These are phyloP conservation scores for Pandemis heparana DNA, from an alignment of 2,888 invertebrate genomes.

Conservation along the genomic window DNA sequence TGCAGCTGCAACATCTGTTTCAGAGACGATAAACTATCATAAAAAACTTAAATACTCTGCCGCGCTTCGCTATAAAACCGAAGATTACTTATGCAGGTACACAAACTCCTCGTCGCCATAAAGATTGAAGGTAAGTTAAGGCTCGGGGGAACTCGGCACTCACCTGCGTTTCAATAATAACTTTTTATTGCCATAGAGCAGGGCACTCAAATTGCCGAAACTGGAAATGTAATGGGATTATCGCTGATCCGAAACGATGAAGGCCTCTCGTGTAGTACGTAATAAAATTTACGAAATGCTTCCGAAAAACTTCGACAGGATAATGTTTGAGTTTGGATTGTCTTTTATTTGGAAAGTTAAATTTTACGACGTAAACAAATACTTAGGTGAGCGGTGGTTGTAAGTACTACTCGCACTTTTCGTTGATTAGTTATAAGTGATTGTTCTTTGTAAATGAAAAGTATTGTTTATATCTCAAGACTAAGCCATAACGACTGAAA, in stretches of 20 bases:
- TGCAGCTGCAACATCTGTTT: conserved; percentile 22
- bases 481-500: too few relatives aligned
- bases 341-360: conserved; percentile 48
- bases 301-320: conserved; percentile 52
- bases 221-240: conserved; percentile 76
- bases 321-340: conserved; percentile 52
- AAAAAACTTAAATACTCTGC: conserved; percentile 27
- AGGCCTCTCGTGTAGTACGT: conserved; percentile 65
- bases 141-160: conserved; percentile 45
- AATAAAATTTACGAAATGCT: conserved; percentile 70
- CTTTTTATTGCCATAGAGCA: conserved; percentile 69
- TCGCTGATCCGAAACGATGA: conserved; percentile 75
- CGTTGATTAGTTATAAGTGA: background rate
- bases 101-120: conserved; percentile 29
- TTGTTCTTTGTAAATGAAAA: background rate
- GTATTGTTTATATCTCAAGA: too few relatives aligned
- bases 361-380: conserved; percentile 22
- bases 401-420: background rate
- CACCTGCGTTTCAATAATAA: conserved; percentile 69
- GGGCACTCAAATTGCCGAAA: conserved; percentile 69
- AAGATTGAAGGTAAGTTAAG: conserved; percentile 23
- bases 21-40: conserved; percentile 26
- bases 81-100: conserved; percentile 35
- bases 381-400: background rate
- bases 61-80: conserved; percentile 14